Base-by-base conservation (phyloP, 2,797 vertebrate species). In the Danionella dracula region DNA sequence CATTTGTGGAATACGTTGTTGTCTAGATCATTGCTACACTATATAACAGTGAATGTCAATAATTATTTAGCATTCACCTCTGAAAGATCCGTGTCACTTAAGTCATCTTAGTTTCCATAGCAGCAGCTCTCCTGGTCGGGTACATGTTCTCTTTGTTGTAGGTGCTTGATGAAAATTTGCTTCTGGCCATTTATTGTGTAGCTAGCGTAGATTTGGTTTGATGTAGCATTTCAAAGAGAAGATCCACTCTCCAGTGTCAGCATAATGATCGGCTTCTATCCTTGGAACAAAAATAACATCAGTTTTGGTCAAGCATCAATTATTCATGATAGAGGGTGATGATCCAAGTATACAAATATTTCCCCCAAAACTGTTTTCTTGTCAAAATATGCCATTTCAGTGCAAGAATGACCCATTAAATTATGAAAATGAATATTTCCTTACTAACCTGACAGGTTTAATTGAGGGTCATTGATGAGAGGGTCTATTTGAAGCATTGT, bases 31-130 rank as follows among this genome's bases (percentile, higher is more conserved):
- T n/a, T n/a, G 20, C 44, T 23, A 21, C 12, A 49, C n/a, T 10
- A 46, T 20, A 31, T 50, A 37, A 60, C 56, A 29, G 38, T 50
- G 48, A 17, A 4, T 44, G 31, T 21, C 45, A 37, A 50, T 51
- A 7, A 27, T 68, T 16, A 61, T 65, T 50, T 44, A 10, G 12
- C 31, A 44, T 54, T 68, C 59, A 64, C 42, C 48, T 53, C 17
- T 8, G 64, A 66, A 58, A 40, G 58, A 69, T 61, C 61, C 51
- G 53, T 41, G 35, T 75, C 61, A 70, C 57, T 69, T 62, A 62
- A 74, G 59, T 68, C 63, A 68, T 67, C 56, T 64, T 66, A 37
- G 77, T 79, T 82, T 79, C 78, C 75, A 80, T 78, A 74, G 78
- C 75, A 77, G 72, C 76, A 44, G 54, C 17, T 56, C 38, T 50